Conservation (phyloP, 1,140 invertebrate species). For the Teleogryllus occipitalis region DNA sequence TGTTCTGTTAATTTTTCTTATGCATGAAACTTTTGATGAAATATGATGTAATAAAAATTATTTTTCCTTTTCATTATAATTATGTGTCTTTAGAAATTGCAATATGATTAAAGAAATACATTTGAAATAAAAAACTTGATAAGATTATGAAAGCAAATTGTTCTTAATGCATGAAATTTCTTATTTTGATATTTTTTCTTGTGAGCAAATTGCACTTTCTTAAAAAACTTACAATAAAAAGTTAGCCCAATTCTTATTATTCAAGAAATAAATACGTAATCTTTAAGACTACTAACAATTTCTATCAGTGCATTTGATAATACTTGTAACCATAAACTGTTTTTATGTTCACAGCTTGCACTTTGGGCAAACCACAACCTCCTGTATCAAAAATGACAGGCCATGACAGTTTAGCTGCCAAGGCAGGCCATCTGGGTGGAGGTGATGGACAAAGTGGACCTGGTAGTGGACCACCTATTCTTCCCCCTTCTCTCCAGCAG, state of each 20-base stretch:
- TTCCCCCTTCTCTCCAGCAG: slow-evolving; percentile 42
- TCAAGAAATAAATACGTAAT: no score
- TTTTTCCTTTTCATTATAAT: no score
- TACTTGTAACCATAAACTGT: not conserved
- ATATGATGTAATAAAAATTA: no score
- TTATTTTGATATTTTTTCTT: not conserved
- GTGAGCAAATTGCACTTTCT: no score
- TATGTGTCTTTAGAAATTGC: no score
- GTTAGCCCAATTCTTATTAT: no score
- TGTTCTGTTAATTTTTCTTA: no score
- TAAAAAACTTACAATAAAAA: no score
- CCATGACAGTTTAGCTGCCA: slow-evolving; percentile 36
- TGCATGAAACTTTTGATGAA: no score
- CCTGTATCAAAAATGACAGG: slow-evolving; percentile 64
- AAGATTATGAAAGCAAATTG: not conserved
- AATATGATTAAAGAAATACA: not conserved
- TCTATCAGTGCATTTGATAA: no score
- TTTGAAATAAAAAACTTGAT: not conserved
- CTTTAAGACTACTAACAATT: no score
- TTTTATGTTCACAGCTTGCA: slow-evolving; percentile 47
- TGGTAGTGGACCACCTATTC: slow-evolving; percentile 16
- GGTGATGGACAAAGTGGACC: not conserved
- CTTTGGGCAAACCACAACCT: slow-evolving; percentile 62
- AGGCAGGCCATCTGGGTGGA: not conserved
- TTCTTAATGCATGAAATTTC: not conserved